Evolutionary conservation across 2,888 invertebrate genomes (phyloP).

Genomic region (Xanthostigma xanthostigma): DNA sequence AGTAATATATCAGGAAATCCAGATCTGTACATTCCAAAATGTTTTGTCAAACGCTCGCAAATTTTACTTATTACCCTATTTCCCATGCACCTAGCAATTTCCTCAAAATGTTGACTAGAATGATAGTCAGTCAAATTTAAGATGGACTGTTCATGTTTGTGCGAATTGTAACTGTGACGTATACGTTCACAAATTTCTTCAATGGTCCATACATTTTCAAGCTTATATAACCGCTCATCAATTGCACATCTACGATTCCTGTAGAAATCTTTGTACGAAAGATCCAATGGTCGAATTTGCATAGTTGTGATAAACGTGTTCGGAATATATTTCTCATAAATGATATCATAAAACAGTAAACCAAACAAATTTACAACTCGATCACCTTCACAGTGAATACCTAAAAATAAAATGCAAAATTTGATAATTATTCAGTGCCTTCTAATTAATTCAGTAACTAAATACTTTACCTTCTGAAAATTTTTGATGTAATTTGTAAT

Average conservation of each 20-base stretch:
- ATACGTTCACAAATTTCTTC: slow-evolving; percentile 26
- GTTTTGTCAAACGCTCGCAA: slow-evolving; percentile 40
- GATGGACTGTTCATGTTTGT: slow-evolving; percentile 18
- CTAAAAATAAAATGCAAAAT: slow-evolving; percentile 24
- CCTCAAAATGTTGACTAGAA: slow-evolving; percentile 18
- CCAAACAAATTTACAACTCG: slow-evolving; percentile 46
- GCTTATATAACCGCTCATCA: slow-evolving; percentile 32
- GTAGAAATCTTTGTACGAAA: slow-evolving; percentile 52
- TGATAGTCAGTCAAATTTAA: slow-evolving; percentile 21
- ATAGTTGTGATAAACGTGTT: slow-evolving; percentile 45
- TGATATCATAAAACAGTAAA: slow-evolving; percentile 66
- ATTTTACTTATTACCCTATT: slow-evolving; percentile 35
- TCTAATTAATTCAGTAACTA: background rate
- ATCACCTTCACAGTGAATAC: slow-evolving; percentile 58
- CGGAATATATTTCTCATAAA: slow-evolving; percentile 39
- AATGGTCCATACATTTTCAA: slow-evolving; percentile 24
- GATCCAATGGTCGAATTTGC: slow-evolving; percentile 59
- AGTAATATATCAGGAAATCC: slow-evolving; percentile 77
- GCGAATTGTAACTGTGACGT: slow-evolving; percentile 34
- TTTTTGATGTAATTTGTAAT: slow-evolving; percentile 31
- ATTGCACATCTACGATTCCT: slow-evolving; percentile 41
- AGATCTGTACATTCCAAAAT: slow-evolving; percentile 44
- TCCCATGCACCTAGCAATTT: slow-evolving; percentile 38
- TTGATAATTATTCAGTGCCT: background rate
- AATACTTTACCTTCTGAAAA: slow-evolving; percentile 28